Percentiles rank a stretch among this genome's conserved stretches.
Evolutionary conservation across 2,888 invertebrate genomes (phyloP).

Genomic region (Macaria liturata): DNA sequence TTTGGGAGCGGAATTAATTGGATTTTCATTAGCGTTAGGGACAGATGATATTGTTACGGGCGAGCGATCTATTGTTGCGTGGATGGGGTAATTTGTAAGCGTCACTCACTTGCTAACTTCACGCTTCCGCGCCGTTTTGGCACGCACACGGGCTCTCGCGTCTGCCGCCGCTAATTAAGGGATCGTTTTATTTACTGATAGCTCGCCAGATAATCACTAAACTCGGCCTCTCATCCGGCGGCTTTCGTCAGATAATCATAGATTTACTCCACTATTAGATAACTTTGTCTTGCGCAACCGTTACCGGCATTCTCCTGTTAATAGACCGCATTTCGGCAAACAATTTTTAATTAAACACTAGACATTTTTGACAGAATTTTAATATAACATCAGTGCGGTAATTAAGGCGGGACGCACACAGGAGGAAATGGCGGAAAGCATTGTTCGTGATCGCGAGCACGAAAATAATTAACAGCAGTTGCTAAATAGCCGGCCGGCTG

Average conservation of each 20-base stretch:
- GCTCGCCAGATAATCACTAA: neutral
- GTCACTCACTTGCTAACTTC: slow-evolving; percentile 67
- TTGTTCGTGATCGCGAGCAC: slow-evolving; percentile 60
- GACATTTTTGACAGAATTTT: slow-evolving; percentile 23
- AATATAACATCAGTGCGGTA: slow-evolving; percentile 33
- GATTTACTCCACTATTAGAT: slow-evolving; percentile 7
- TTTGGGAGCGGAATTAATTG: slow-evolving; percentile 80
- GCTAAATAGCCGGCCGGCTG: slow-evolving; percentile 48
- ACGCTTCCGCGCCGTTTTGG: slow-evolving; percentile 48
- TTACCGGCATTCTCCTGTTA: neutral
- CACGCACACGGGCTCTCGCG: slow-evolving; percentile 24
- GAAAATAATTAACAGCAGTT: slow-evolving; percentile 65
- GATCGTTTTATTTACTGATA: slow-evolving; percentile 8
- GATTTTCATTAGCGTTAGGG: slow-evolving; percentile 80
- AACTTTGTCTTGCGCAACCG: slow-evolving; percentile 4
- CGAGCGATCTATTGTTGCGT: slow-evolving; percentile 53
- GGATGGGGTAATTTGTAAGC: slow-evolving; percentile 66
- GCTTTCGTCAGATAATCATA: slow-evolving; percentile 4
- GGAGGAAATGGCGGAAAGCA: slow-evolving; percentile 51
- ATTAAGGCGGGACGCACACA: slow-evolving; percentile 30
- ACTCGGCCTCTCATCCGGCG: neutral
- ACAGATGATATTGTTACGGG: slow-evolving; percentile 80
- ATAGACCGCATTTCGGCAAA: slow-evolving; percentile 10
- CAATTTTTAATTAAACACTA: slow-evolving; percentile 9
- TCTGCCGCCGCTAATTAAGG: slow-evolving; percentile 23